Evolutionary conservation across 2,888 invertebrate species (phyloP).

Genomic region (Drosophila sordidula): DNA sequence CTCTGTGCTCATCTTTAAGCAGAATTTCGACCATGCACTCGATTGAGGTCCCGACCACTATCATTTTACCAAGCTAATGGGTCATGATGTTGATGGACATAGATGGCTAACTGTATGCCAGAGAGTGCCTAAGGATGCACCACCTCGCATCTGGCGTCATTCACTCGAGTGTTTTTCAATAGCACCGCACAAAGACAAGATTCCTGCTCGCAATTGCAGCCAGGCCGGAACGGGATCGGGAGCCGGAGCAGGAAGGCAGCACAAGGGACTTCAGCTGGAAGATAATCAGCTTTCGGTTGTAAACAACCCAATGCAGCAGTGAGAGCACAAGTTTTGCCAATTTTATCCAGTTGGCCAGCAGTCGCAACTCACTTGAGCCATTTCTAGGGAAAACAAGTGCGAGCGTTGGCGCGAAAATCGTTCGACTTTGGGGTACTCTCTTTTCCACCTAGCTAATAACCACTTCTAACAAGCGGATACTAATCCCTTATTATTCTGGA

Average conservation of each 20-base stretch:
- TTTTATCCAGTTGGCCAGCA: conserved; percentile 37
- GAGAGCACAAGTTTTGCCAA: conserved; percentile 42
- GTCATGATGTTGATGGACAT: conserved; percentile 1
- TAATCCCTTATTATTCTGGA: not conserved
- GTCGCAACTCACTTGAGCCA: conserved; percentile 11
- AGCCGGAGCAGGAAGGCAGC: not conserved
- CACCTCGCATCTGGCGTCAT: conserved; percentile 1
- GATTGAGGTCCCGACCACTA: not conserved
- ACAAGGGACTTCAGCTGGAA: conserved; percentile 6
- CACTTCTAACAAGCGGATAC: not conserved
- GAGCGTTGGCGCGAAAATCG: not conserved
- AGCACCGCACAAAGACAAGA: conserved; percentile 5
- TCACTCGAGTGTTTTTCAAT: conserved; percentile 14
- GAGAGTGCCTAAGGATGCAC: conserved; percentile 1
- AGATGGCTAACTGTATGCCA: not conserved
- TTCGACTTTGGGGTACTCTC: not conserved
- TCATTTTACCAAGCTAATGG: conserved; percentile 1
- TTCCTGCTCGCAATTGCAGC: conserved; percentile 5
- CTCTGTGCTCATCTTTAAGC: not conserved
- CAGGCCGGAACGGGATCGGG: not conserved
- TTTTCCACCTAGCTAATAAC: not conserved
- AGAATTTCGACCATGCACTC: not conserved
- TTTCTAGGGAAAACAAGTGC: not conserved
- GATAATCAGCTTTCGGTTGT: conserved; percentile 53
- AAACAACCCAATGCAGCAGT: conserved; percentile 39